Percentiles rank a stretch among this genome's conserved stretches.
Evolutionary conservation across 2,888 invertebrate genomes (phyloP).

Genomic region (Antitype chi): DNA sequence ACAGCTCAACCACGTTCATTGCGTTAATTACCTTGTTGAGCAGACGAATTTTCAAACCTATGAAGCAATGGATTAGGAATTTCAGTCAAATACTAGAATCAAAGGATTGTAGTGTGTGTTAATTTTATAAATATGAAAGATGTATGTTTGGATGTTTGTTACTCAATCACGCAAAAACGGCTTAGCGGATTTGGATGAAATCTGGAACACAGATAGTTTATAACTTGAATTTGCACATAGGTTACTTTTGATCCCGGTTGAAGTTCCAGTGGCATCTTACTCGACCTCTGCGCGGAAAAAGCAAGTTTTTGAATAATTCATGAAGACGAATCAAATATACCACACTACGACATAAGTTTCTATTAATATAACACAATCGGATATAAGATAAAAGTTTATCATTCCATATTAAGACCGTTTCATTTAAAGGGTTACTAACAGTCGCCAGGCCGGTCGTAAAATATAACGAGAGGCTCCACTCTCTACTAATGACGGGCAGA

Average conservation of each 20-base stretch:
- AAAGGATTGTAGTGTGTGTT: too few relatives aligned
- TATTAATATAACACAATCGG: constrained; percentile 54
- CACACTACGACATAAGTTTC: not conserved
- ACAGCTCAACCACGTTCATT: not conserved
- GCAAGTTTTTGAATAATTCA: not conserved
- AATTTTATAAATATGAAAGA: too few relatives aligned
- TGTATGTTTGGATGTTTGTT: too few relatives aligned
- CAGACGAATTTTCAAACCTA: not conserved
- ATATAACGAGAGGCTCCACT: constrained; percentile 78
- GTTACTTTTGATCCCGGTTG: too few relatives aligned
- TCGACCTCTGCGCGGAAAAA: too few relatives aligned
- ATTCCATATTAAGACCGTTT: constrained; percentile 75
- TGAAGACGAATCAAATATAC: not conserved
- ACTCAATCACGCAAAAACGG: too few relatives aligned
- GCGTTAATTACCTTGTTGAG: too few relatives aligned
- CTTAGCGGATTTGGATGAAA: too few relatives aligned
- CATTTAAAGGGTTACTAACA: constrained; percentile 77
- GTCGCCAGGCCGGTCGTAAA: constrained; percentile 76
- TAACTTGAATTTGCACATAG: too few relatives aligned
- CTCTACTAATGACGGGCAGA: constrained; percentile 69
- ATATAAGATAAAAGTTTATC: constrained; percentile 76
- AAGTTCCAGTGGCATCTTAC: too few relatives aligned
- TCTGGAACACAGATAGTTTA: too few relatives aligned
- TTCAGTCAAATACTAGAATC: too few relatives aligned
- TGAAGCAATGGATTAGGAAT: not conserved